Evolutionary conservation across 2,888 invertebrate species (phyloP).

Genomic region (Calameuta filiformis): DNA sequence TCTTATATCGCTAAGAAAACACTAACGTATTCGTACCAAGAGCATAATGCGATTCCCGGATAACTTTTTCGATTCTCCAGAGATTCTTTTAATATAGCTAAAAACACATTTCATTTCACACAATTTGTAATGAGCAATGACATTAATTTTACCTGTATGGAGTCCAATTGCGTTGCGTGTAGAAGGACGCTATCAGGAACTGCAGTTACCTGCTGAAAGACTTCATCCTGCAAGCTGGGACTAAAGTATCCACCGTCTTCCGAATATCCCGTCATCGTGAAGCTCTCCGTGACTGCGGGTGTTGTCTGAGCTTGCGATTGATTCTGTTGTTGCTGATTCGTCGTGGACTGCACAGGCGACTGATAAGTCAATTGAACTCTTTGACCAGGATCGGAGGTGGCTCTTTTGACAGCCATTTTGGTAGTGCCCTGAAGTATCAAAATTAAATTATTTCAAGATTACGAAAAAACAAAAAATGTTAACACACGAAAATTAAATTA

Average conservation of each 20-base stretch:
- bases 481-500: neutral
- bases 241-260: slow-evolving; percentile 65
- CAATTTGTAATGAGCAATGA: neutral
- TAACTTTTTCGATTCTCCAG: neutral
- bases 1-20: neutral
- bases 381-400: slow-evolving; percentile 80
- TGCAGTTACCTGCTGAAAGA: slow-evolving; percentile 75
- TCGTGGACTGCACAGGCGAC: slow-evolving; percentile 44
- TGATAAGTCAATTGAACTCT: slow-evolving; percentile 69
- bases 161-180: slow-evolving; percentile 73
- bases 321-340: slow-evolving; percentile 29
- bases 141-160: slow-evolving; percentile 60
- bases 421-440: slow-evolving; percentile 56
- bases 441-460: neutral
- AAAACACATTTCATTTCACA: neutral
- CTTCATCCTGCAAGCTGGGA: slow-evolving; percentile 74
- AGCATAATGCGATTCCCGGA: too few species aligned
- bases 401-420: slow-evolving; percentile 76
- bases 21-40: too few species aligned
- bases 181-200: slow-evolving; percentile 76
- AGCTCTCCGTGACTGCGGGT: slow-evolving; percentile 57
- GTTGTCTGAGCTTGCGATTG: slow-evolving; percentile 34
- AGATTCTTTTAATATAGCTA: neutral
- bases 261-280: slow-evolving; percentile 62
- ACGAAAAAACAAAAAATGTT: neutral